Conservation (phyloP, 2,113 vertebrate species). For the Theristicus caerulescens region DNA sequence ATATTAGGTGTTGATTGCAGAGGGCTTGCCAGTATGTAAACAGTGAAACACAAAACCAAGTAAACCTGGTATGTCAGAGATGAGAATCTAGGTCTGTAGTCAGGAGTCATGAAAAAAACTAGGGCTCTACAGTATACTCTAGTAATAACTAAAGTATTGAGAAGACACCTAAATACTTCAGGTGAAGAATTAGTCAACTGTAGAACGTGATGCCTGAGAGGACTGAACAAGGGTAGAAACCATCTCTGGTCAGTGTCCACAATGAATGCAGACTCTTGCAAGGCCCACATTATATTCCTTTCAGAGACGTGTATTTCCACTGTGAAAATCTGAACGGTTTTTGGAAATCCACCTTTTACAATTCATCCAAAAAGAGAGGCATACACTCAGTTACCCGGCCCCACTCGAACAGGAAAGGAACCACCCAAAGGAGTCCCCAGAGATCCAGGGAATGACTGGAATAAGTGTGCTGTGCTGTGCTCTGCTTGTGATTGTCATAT, state of each 20-base stretch:
- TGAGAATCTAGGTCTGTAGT: not conserved
- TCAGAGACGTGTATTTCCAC: not conserved
- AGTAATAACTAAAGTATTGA: not conserved
- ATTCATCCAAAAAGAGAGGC: not conserved
- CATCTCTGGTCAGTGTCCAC: not conserved
- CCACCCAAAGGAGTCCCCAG: not conserved
- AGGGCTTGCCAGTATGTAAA: not conserved
- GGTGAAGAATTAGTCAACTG: not conserved
- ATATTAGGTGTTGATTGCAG: not conserved
- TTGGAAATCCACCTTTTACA: not conserved
- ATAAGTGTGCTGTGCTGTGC: too few relatives aligned
- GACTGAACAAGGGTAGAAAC: not conserved
- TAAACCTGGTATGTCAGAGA: not conserved
- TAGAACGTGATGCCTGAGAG: not conserved
- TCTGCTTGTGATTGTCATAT: not conserved
- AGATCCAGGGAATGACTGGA: not conserved
- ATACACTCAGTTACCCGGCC: not conserved
- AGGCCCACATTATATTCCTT: not conserved
- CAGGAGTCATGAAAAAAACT: not conserved
- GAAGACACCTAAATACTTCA: not conserved
- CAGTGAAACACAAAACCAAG: not conserved
- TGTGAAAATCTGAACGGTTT: not conserved
- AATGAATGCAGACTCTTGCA: not conserved
- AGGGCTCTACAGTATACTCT: not conserved
- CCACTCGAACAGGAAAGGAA: not conserved